Conservation (phyloP, 2,888 invertebrate species). For the Eulithis prunata region DNA sequence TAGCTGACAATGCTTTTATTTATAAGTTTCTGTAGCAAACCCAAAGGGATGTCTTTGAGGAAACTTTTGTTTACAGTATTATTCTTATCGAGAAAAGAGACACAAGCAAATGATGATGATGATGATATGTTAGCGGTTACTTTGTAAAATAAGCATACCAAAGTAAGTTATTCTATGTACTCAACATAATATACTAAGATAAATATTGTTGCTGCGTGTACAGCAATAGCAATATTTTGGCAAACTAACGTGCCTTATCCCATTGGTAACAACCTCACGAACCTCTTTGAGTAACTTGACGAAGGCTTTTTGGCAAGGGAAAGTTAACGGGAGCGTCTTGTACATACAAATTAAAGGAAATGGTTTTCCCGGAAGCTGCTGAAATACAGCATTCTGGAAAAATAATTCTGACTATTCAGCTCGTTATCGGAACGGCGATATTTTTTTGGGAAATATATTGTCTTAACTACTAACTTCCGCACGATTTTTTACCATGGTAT, state of each 20-base stretch:
- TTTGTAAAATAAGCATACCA: too few species aligned
- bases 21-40: conserved; percentile 26
- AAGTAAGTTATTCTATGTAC: too few species aligned
- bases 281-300: conserved; percentile 76
- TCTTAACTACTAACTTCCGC: too few species aligned
- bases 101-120: too few species aligned
- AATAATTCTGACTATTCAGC: conserved; percentile 2
- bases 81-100: too few species aligned
- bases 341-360: conserved; percentile 77
- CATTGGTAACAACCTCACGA: conserved; percentile 76
- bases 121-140: too few species aligned
- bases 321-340: conserved; percentile 64
- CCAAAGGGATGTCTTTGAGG: conserved; percentile 8
- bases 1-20: conserved; percentile 38
- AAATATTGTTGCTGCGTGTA: background rate
- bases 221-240: conserved; percentile 34
- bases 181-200: too few species aligned
- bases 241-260: conserved; percentile 49
- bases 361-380: conserved; percentile 53
- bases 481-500: too few species aligned
- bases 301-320: conserved; percentile 77
- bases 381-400: conserved; percentile 6
- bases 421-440: background rate
- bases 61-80: conserved; percentile 20
- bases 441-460: background rate